Evolutionary conservation across 1,140 invertebrate genomes (phyloP).

Genomic region (Eumeta japonica): DNA sequence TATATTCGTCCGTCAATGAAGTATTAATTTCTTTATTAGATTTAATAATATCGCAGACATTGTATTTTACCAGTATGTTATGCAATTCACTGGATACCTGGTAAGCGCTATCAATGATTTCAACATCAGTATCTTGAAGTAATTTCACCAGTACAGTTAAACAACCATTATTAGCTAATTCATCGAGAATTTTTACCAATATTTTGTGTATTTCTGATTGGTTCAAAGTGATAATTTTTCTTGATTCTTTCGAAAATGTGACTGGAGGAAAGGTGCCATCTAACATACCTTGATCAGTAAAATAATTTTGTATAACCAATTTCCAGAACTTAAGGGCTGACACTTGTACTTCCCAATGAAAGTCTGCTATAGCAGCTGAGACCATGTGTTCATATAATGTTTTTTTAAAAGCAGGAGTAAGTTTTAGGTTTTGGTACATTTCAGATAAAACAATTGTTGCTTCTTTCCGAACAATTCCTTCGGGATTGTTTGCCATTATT

Average conservation of each 20-base stretch:
- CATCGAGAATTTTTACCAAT: constrained; percentile 65
- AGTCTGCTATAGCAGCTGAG: constrained; percentile 64
- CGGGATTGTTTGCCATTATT: constrained; percentile 66
- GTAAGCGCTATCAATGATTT: constrained; percentile 65
- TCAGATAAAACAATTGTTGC: constrained; percentile 65
- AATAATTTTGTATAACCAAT: constrained; percentile 62
- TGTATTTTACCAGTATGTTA: constrained; percentile 60
- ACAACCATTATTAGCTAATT: constrained; percentile 65
- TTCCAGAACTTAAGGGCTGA: constrained; percentile 71
- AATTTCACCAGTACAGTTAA: constrained; percentile 66
- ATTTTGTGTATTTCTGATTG: constrained; percentile 66
- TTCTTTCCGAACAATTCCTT: constrained; percentile 73
- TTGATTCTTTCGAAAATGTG: constrained; percentile 74
- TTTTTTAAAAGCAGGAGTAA: constrained; percentile 50
- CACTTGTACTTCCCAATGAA: constrained; percentile 78
- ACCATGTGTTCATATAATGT: constrained; percentile 61
- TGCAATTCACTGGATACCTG: constrained; percentile 60
- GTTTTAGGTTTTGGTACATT: constrained; percentile 65
- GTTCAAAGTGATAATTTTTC: constrained; percentile 73
- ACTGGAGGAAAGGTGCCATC: constrained; percentile 74
- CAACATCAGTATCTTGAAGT: constrained; percentile 67
- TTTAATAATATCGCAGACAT: constrained; percentile 38
- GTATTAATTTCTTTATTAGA: too few relatives aligned
- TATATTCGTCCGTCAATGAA: too few relatives aligned
- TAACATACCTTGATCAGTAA: constrained; percentile 75